Conservation (phyloP, 64 coral and sea anemone species). For the Actinia tenebrosa region DNA sequence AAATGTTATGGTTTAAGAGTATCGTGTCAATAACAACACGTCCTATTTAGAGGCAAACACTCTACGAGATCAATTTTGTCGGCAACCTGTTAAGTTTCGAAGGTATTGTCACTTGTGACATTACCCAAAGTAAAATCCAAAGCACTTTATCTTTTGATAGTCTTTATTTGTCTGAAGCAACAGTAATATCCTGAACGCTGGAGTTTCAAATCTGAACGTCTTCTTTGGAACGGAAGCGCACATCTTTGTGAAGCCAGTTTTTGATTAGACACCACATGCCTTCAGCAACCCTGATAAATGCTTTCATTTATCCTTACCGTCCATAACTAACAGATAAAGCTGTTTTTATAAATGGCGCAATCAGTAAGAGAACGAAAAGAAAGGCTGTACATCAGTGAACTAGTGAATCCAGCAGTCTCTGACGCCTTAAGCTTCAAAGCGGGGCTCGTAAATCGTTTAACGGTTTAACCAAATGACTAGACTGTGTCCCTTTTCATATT, state of each 20-base stretch:
- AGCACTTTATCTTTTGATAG: background rate
- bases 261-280: background rate
- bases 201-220: conserved; percentile 10
- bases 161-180: background rate
- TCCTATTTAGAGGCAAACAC: background rate
- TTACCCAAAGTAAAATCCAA: background rate
- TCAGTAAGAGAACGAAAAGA: background rate
- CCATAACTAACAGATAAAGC: background rate
- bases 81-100: background rate
- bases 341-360: background rate
- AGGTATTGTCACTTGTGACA: background rate
- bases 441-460: background rate
- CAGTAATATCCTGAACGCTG: background rate
- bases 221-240: background rate
- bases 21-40: background rate
- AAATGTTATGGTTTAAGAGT: background rate
- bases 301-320: background rate
- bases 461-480: background rate
- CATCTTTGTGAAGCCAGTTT: background rate
- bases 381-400: background rate
- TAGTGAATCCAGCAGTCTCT: background rate
- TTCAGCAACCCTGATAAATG: background rate
- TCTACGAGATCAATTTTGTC: background rate
- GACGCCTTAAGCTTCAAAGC: background rate
- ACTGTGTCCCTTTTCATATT: too few relatives aligned